These are phyloP conservation scores for Pardosa pseudoannulata DNA, from an alignment of 2,888 invertebrate genomes.

Conservation along the genomic window DNA sequence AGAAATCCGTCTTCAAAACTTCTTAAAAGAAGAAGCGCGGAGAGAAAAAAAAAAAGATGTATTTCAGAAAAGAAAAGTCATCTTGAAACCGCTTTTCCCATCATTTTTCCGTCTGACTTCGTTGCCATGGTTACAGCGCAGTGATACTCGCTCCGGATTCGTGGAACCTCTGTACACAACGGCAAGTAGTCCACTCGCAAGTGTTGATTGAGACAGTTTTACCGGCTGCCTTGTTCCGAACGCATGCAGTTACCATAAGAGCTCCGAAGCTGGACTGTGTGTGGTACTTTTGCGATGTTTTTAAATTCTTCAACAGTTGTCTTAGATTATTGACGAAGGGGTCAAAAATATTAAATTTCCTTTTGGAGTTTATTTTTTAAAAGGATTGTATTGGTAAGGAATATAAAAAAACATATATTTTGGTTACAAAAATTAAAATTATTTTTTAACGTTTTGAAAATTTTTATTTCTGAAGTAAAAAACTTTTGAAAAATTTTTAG, in stretches of 20 bases:
- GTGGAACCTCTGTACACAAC: background rate
- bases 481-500: too few relatives aligned
- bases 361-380: too few relatives aligned
- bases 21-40: too few relatives aligned
- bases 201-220: background rate
- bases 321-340: background rate
- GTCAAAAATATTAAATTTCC: background rate
- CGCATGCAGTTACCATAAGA: background rate
- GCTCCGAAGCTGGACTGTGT: background rate
- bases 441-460: too few relatives aligned
- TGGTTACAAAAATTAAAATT: too few relatives aligned
- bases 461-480: too few relatives aligned
- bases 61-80: background rate
- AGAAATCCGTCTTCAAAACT: too few relatives aligned
- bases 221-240: background rate
- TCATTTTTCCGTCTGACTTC: background rate
- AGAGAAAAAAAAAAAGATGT: too few relatives aligned
- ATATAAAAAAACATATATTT: too few relatives aligned
- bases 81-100: background rate
- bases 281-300: background rate
- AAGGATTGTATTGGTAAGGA: too few relatives aligned
- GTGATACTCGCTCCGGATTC: background rate
- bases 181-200: background rate
- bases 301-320: background rate
- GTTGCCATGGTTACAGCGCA: conserved; percentile 7